Evolutionary conservation across 2,113 vertebrate genomes (phyloP), one percentile per base, ranked within the genome.

Genomic region (Erythrocebus patas): DNA sequence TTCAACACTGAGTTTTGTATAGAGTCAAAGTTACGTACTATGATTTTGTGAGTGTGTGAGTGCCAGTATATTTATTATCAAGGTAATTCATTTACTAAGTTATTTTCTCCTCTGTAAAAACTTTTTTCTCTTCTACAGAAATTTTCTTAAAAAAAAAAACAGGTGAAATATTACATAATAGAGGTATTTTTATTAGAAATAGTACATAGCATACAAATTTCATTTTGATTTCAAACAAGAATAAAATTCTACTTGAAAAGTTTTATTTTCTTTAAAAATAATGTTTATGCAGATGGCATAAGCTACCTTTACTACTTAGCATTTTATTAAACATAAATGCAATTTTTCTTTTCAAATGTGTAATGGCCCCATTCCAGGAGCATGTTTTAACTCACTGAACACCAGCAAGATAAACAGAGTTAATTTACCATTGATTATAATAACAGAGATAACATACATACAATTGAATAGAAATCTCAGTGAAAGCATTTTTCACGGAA

Each of bases 381-480:
- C 75, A 78, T 96, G 48, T 96, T 97, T 84, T 86, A 93, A 93
- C 95, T 92, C 87, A 95, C 80, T 83, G 96, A 48, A 92, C 79
- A 95, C 57, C 97, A 96, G 96, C 0, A 90, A 93, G 86, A 92
- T 94, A 97, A 98, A 97, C 78, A 87, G 93, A 92, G 97, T 95
- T 90, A 86, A 97, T 93, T 98, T 96, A 95, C 76, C 93, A 95
- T 97, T 94, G 98, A 98, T 97, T 97, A 48, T 23, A 45, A 52
- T 92, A n/a, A 68, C 89, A 96, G 89, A 97, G 89, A 95, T 72
- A 97, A 70, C 52, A 75, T 70, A 32, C 93, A 96, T 81, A 90
- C 70, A 97, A 91, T 66, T 64, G 89, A 76, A 92, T 93, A 25
- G 0, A 83, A 96, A 91, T 93, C 84, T 73, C 57, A 92, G 97